A percentile compares a stretch with the other conserved stretches of the same genome.
Evolutionary conservation across 2,888 invertebrate genomes (phyloP).

Genomic region (Nymphalis c-album): DNA sequence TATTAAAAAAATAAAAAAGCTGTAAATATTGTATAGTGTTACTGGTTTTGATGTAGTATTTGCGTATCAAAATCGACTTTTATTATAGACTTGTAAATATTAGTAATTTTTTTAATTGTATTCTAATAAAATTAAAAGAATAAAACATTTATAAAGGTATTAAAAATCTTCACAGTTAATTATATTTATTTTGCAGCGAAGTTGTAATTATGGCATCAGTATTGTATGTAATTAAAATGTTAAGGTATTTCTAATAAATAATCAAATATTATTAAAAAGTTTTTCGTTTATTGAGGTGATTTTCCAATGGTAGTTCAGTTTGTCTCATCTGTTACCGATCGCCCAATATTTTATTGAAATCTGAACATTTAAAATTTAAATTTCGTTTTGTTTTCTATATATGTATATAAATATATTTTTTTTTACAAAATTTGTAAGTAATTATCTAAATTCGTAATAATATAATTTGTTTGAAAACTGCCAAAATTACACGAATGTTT

Average conservation of each 20-base stretch:
- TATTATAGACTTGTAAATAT: slow-evolving; percentile 27
- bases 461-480: too few relatives aligned
- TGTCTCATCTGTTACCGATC: too few relatives aligned
- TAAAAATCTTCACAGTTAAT: slow-evolving; percentile 10
- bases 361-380: background rate
- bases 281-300: too few relatives aligned
- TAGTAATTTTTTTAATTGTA: slow-evolving; percentile 29
- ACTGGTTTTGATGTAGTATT: slow-evolving; percentile 59
- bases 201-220: slow-evolving; percentile 18
- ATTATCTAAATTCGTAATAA: too few relatives aligned
- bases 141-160: slow-evolving; percentile 15
- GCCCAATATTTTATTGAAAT: too few relatives aligned
- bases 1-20: slow-evolving; percentile 28
- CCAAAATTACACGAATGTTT: too few relatives aligned
- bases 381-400: background rate
- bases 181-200: slow-evolving; percentile 21
- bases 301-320: too few relatives aligned
- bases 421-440: background rate
- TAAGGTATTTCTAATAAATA: background rate
- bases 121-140: slow-evolving; percentile 16
- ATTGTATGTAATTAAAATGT: slow-evolving; percentile 14
- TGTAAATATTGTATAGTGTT: slow-evolving; percentile 76
- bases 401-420: background rate
- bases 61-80: slow-evolving; percentile 10
- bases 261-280: too few relatives aligned